These are phyloP conservation scores for Fragum sueziense DNA, from an alignment of 2,888 invertebrate species.

Conservation along the genomic window DNA sequence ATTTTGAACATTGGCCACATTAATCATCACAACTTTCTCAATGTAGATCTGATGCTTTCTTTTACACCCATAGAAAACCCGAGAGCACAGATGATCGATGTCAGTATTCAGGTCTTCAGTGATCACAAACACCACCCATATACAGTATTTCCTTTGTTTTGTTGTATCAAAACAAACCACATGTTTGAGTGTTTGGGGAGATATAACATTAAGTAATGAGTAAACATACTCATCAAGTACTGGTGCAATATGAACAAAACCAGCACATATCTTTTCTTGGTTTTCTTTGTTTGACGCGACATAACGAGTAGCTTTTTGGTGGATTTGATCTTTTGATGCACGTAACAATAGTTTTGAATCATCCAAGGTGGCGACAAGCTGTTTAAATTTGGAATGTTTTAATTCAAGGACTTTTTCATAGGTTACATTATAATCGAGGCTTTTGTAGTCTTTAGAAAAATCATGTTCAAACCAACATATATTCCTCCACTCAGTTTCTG, in stretches of 20 bases:
- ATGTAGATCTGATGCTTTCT: conserved; percentile 22
- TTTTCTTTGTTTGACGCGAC: conserved; percentile 9
- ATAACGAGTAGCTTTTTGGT: conserved; percentile 1
- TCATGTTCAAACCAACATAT: conserved; percentile 29
- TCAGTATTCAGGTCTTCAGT: background rate
- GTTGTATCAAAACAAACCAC: conserved; percentile 25
- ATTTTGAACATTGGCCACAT: background rate
- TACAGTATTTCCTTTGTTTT: conserved; percentile 12
- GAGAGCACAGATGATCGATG: conserved; percentile 22
- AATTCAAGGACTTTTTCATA: conserved; percentile 4
- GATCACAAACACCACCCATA: conserved; percentile 26
- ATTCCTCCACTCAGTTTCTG: conserved; percentile 12
- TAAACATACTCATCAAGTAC: conserved; percentile 26
- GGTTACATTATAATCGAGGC: background rate
- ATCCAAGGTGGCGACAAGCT: background rate
- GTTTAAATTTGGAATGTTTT: conserved; percentile 9
- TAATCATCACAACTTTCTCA: background rate
- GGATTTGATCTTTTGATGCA: conserved; percentile 15
- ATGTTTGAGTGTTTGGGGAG: conserved; percentile 22
- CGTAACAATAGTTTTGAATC: background rate
- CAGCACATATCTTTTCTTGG: conserved; percentile 7
- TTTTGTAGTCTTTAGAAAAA: background rate
- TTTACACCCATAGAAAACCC: conserved; percentile 24
- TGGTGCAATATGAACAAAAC: conserved; percentile 12
- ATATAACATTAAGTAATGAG: conserved; percentile 13